phyloP scores from a whole-genome alignment of 2,888 invertebrate species.

The Syrista parreyssii region DNA sequence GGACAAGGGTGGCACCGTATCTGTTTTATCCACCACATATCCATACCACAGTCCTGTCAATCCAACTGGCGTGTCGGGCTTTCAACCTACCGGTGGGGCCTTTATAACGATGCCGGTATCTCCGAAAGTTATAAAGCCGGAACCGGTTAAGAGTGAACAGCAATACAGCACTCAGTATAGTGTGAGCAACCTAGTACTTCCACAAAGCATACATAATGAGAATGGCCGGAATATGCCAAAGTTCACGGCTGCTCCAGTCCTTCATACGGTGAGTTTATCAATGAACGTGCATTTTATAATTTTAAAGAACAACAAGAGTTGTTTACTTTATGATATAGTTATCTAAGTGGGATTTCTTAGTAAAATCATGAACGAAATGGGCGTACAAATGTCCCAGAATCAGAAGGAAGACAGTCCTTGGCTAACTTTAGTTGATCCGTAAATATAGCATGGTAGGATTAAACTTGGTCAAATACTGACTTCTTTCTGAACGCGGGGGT shows the following conservation, averaged over 20 bases:
- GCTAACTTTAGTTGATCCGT: background rate
- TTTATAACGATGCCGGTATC: conserved; percentile 87
- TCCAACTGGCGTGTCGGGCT: conserved; percentile 86
- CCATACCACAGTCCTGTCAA: conserved; percentile 79
- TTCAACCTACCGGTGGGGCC: conserved; percentile 93
- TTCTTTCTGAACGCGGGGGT: background rate
- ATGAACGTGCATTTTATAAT: background rate
- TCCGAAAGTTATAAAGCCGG: conserved; percentile 67
- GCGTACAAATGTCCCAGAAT: background rate
- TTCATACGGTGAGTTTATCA: conserved; percentile 54
- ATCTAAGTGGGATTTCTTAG: background rate
- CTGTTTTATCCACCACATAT: conserved; percentile 67
- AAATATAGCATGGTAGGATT: background rate
- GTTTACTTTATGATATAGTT: background rate
- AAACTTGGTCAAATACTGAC: background rate
- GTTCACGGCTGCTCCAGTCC: conserved; percentile 58
- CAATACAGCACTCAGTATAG: conserved; percentile 60
- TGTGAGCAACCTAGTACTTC: conserved; percentile 52
- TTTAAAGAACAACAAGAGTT: background rate
- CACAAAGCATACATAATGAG: conserved; percentile 55
- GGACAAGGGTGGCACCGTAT: conserved; percentile 62
- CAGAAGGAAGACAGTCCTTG: background rate
- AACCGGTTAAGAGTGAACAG: conserved; percentile 54
- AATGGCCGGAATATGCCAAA: conserved; percentile 58
- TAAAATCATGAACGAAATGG: background rate